Conservation (phyloP, 2,888 invertebrate genomes). For the Chymomyza caudatula region DNA sequence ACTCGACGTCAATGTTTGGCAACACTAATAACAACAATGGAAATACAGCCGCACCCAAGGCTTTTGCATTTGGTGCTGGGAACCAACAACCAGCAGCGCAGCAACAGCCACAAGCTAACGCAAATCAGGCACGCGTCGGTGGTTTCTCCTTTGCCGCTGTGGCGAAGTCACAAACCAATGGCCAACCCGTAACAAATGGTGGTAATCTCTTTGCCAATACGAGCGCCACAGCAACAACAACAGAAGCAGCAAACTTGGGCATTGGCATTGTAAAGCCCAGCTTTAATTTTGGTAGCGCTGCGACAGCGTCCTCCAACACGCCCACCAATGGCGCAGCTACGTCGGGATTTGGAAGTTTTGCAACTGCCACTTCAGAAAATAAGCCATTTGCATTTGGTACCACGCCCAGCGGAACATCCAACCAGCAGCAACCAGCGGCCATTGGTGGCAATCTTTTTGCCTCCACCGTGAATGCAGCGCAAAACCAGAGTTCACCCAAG, state of each 20-base stretch:
- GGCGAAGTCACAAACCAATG: conserved; percentile 16
- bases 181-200: conserved; percentile 10
- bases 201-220: conserved; percentile 43
- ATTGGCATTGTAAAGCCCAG: conserved; percentile 36
- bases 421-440: not conserved
- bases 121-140: conserved; percentile 18
- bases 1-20: conserved; percentile 22
- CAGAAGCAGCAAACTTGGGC: not conserved
- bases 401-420: conserved; percentile 6
- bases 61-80: conserved; percentile 25
- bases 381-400: conserved; percentile 53
- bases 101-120: not conserved
- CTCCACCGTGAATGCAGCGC: conserved; percentile 35
- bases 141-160: conserved; percentile 43
- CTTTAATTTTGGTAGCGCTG: conserved; percentile 45
- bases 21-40: not conserved
- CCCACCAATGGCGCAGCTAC: not conserved
- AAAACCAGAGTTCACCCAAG: conserved; percentile 25
- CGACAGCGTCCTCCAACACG: conserved; percentile 8
- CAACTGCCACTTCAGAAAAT: conserved; percentile 27
- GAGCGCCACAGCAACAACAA: not conserved
- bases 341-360: conserved; percentile 32
- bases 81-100: not conserved
- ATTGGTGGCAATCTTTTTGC: conserved; percentile 57
- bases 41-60: conserved; percentile 1